Base-by-base conservation (phyloP, 2,113 vertebrate genomes). In the Noturus placidus region DNA sequence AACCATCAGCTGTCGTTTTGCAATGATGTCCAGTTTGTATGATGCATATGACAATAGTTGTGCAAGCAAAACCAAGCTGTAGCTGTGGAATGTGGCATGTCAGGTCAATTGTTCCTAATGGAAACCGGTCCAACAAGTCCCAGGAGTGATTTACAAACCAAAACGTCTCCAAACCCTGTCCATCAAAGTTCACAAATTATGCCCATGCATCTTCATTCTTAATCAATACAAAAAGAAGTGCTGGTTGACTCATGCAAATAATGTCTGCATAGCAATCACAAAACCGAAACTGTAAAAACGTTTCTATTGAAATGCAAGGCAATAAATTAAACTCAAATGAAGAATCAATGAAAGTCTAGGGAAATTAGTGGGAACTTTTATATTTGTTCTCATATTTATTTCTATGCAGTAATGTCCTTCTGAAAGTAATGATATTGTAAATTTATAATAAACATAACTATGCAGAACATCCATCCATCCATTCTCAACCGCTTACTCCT, bases 41-140 rank as follows among this genome's bases (percentile, higher is more conserved):
- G 25, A 33, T 11, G 38, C 27, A 30, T 50, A 4, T 52, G 0
- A 20, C 17, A 56, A 15, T 25, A 19, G 20, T 56, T 33, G 77
- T 84, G 46, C n/a, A 70, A 74, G 25, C 17, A 7, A 72, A 57
- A 82, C 80, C n/a, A 65, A 22, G 8, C 27, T n/a, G 30, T 30
- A 70, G 38, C 86, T 38, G 2, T 27, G 10, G 46, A 50, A 50
- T 50, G 8, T 10, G 46, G 46, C 8, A 50, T 50, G 46, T 10
- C 46, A 50, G 27, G 50, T 65, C 59, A 76, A 54, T 9, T 30
- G 30, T 80, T 74, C 33, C 19, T 46, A n/a, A 76, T 70, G 6
- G 56, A 79, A 89, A 90, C 89, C 38, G 65, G 89, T 85, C 82
- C 11, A 85, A 56, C 89, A 78, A 72, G 87, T 87, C 14, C 15